Base-by-base conservation (phyloP, 2,888 invertebrate genomes). In the Mellilla xanthometata region DNA sequence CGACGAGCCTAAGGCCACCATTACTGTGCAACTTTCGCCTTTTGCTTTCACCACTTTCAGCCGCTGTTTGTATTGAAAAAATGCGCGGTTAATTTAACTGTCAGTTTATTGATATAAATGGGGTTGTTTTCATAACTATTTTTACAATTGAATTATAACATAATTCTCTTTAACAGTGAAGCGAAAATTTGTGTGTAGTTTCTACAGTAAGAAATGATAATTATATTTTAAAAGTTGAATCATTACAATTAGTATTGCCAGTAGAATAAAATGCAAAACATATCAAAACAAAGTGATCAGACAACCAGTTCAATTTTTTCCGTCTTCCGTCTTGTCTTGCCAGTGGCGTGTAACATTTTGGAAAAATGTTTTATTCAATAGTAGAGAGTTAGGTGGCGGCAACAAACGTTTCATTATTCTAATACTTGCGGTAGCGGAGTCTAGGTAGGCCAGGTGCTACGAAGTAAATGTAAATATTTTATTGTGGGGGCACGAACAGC, bases 381-480 rank as follows among this genome's bases (percentile, higher is more conserved):
- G 70, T 59, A 63, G 53, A 60, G 65, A 67, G 69, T 69, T 72
- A 70, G 68, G 64, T 65, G 66, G 69, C 62, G 65, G 72, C 60
- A 72, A 76, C 60, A 71, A 76, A 66, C 70, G 72, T 85, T 85
- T 86, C 81, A 84, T 84, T 83, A 86, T 86, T 82, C 74, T 84
- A 84, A 84, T 85, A 76, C 76, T 55, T 76, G 76, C 63, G 74
- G 76, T 72, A 68, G 75, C 63, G 72, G 62, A 65, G 64, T 67
- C 73, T 75, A 69, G 71, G 68, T 71, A 77, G 74, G 71, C 76
- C 82, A 84, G 84, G 85, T 84, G 83, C 73, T 80, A 76, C 79
- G 68, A 77, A 87, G 85, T 83, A 84, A 83, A 87, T 82, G 86
- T 88, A 86, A 89, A 89, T 88, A 87, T 86, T 88, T 85, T 82